Percentiles rank a stretch among this genome's conserved stretches.
Evolutionary conservation across 1,140 invertebrate species (phyloP).

Genomic region (Aporrectodea caliginosa): DNA sequence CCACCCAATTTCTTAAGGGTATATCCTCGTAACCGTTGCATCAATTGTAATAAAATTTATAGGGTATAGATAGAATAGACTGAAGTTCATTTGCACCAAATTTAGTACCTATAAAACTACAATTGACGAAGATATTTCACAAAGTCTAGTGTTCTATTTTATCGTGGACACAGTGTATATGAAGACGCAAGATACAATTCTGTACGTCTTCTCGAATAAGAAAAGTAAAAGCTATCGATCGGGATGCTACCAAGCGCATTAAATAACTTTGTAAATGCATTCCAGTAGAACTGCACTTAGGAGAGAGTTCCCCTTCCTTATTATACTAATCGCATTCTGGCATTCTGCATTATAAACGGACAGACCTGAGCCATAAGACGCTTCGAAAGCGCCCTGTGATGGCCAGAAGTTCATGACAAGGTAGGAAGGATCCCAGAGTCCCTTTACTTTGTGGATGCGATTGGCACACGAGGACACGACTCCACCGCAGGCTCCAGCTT

Average conservation of each 20-base stretch:
- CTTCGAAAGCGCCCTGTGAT: background rate
- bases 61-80: too few species aligned
- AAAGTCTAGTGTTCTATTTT: too few species aligned
- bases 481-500: conserved; percentile 11
- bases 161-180: too few species aligned
- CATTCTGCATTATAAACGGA: background rate
- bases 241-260: background rate
- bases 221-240: background rate
- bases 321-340: background rate
- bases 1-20: too few species aligned
- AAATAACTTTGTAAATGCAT: background rate
- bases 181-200: background rate
- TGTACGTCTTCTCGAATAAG: background rate
- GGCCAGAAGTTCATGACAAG: conserved; percentile 25
- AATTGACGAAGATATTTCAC: too few species aligned
- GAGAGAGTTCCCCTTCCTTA: background rate
- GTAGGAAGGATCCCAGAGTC: conserved; percentile 27
- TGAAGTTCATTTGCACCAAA: too few species aligned
- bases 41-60: too few species aligned
- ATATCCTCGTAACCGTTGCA: too few species aligned
- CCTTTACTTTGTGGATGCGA: conserved; percentile 25
- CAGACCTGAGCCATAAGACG: conserved; percentile 12
- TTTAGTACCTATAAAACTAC: too few species aligned
- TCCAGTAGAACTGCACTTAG: background rate
- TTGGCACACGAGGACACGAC: conserved; percentile 5